Evolutionary conservation across 53 echinoderm and acorn worm genomes (phyloP).

Genomic region (Holothuria leucospilota): DNA sequence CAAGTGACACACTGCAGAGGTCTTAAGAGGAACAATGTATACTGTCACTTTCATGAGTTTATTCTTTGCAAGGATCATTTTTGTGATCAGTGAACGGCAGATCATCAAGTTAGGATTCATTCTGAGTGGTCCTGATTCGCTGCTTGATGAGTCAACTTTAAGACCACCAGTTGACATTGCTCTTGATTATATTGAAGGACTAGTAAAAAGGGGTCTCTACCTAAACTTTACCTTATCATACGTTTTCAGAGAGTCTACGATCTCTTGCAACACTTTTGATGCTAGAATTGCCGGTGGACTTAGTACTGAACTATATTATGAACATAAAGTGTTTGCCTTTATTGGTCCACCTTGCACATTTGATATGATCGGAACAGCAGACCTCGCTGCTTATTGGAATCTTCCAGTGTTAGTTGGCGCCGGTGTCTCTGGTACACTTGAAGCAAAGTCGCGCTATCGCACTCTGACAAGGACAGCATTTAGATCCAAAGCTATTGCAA

Average conservation of each 20-base stretch:
- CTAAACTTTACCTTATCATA: not conserved
- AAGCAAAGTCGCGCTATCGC: constrained; percentile 35
- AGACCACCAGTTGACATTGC: constrained; percentile 9
- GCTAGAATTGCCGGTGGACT: constrained; percentile 7
- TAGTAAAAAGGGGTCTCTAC: not conserved
- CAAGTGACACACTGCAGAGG: too few species aligned
- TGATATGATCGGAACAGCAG: constrained; percentile 52
- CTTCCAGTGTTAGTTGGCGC: constrained; percentile 63
- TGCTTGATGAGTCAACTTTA: not conserved
- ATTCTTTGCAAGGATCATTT: too few species aligned
- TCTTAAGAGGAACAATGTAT: too few species aligned
- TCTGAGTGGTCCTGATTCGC: not conserved
- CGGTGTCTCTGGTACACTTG: constrained; percentile 34
- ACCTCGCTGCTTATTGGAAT: constrained; percentile 74
- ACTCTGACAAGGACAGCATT: constrained; percentile 64
- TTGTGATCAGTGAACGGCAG: too few species aligned
- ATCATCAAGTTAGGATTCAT: not conserved
- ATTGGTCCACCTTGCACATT: constrained; percentile 60
- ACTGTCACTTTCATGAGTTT: too few species aligned
- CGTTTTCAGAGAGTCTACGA: not conserved
- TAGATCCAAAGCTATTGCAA: constrained; percentile 22
- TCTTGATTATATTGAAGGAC: not conserved
- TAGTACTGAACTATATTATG: constrained; percentile 22
- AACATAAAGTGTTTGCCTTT: constrained; percentile 46
- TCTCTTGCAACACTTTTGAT: not conserved